Base-by-base conservation (phyloP, 1,140 invertebrate genomes). In the Sitobion miscanthi region DNA sequence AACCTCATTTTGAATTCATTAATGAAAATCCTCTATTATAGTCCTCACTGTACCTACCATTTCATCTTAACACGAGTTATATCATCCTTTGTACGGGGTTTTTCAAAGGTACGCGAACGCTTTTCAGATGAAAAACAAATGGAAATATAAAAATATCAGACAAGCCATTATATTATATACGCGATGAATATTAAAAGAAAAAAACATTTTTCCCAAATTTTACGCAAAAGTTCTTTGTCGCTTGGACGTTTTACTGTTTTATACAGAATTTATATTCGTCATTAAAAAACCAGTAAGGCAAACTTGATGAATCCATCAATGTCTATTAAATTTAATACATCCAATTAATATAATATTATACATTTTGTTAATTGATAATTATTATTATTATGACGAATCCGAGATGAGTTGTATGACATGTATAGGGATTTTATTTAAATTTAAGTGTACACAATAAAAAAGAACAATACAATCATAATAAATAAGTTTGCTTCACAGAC, bases 1-100 rank as follows among this genome's bases (percentile, higher is more conserved):
- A 89, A 42, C 49, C 52, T 57, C 88, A 42, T 89, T 89, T 38
- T 57, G 52, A 57, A 89, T 89, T 89, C 88, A 89, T 89, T 89
- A 89, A 89, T 57, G n/a, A 89, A 89, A 89, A 57, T 89, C 88
- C 52, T 89, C 52, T 57, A 77, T 77, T 57, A 77, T 77, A 25
- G 49, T 38, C 35, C 35, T 54, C 87, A 25, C 49, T 35, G 25
- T 54, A 77, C 42, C 2, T 77, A 77, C 62, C 47, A 89, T 89
- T 89, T 89, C 49, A 57, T 89, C 25, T 88, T 89, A 35, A 89
- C 88, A 42, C 88, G 35, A 57, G 35, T 57, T 57, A 57, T 42
- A 49, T 35, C 14, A 54, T 52, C n/a, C 88, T 57, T 89, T 89
- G 88, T 89, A 57, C 14, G 8, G 11, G 20, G 23, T 89, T 57